Evolutionary conservation across 2,888 invertebrate genomes (phyloP), one percentile per base, ranked within the genome.

Genomic region (Exocentrus adspersus): DNA sequence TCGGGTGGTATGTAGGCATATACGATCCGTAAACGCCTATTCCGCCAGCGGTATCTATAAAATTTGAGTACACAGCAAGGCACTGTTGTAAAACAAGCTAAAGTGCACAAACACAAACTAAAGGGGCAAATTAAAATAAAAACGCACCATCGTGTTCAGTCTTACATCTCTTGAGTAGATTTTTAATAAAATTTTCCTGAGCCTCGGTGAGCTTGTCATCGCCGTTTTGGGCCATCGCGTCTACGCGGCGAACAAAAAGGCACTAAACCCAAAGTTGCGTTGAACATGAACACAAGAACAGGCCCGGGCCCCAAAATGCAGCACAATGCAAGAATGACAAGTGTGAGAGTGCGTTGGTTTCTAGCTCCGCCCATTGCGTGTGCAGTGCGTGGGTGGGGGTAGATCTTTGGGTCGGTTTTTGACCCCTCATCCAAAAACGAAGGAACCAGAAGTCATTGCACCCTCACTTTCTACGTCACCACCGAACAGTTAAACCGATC

Each of bases 311-410:
- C 53, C 41, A 37, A 42, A 42, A 17, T 42, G 54, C 43, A 43
- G 73, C 54, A 75, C 72, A 76, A 77, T 77, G 77, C 76, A 77
- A 65, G 69, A 62, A 54, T 71, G 76, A 77, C 76, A 76, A 77
- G 77, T 77, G 78, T 75, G 53, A 53, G 75, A 75, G 76, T 77
- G 78, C 77, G 79, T 73, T 70, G 70, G 64, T 57, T 68, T 66
- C 60, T 62, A 60, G 75, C 80, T 72, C 79, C 81, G 79, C 81
- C 81, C 78, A 71, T 63, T 79, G 80, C 80, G 80, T 79, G 79
- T 79, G 80, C 78, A 77, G 67, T 72, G 75, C 76, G 75, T 76
- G 73, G 77, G 78, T 48, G 72, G 64, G 68, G 75, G 71, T 73
- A 72, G 73, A 64, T 66, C 67, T 70, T 74, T 73, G 73, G 78